These are phyloP conservation scores for Channa argus DNA, from an alignment of 2,113 vertebrate genomes.

Conservation along the genomic window DNA sequence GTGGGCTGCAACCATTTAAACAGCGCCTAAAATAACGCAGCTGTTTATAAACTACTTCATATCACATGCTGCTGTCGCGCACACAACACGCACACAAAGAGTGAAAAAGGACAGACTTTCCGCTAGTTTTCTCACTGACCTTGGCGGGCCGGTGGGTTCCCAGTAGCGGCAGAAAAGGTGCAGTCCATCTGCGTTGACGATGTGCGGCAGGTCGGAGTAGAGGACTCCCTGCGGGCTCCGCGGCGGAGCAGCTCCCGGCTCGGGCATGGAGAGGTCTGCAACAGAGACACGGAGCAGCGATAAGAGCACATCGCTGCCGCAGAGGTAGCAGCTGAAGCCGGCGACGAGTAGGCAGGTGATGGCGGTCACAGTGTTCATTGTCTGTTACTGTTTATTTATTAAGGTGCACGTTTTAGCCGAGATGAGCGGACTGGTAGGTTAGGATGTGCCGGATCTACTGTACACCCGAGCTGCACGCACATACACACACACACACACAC, in stretches of 20 bases:
- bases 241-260: conserved; percentile 85
- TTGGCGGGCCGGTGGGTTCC: conserved; percentile 88
- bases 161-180: conserved; percentile 96
- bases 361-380: conserved; percentile 61
- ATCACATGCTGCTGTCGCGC: neutral
- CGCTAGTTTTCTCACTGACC: conserved; percentile 81
- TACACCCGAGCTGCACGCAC: conserved; percentile 11
- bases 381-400: neutral
- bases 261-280: conserved; percentile 87
- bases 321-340: conserved; percentile 70
- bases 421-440: neutral
- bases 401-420: neutral
- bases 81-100: neutral
- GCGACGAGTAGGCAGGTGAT: conserved; percentile 75
- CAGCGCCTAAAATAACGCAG: neutral
- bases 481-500: neutral
- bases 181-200: conserved; percentile 92
- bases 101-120: neutral
- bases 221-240: conserved; percentile 89
- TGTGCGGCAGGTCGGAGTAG: conserved; percentile 88
- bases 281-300: conserved; percentile 67
- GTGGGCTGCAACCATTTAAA: neutral
- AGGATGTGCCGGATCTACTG: too few relatives aligned
- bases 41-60: neutral
- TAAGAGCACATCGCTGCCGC: conserved; percentile 66